Conservation (phyloP, 2,113 vertebrate species). For the Poeciliopsis turrubarensis region DNA sequence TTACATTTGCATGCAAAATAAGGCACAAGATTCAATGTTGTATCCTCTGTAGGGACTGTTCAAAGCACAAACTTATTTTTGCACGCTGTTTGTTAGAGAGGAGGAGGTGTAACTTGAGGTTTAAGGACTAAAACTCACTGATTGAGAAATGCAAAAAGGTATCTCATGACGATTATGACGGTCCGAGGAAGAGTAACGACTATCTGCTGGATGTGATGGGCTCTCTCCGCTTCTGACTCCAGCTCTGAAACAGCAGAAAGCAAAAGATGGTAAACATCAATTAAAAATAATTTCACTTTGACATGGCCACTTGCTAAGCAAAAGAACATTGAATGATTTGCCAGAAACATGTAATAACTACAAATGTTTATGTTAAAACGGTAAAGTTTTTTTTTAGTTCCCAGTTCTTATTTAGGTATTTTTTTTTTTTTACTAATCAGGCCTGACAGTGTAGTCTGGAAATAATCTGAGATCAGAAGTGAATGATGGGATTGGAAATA, state of each 20-base stretch:
- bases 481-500: not conserved
- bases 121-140: constrained; percentile 86
- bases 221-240: constrained; percentile 89
- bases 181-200: constrained; percentile 90
- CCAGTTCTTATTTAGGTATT: not conserved
- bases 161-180: constrained; percentile 98
- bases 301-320: constrained; percentile 16
- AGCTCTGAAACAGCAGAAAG: constrained; percentile 82
- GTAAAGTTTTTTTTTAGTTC: not conserved
- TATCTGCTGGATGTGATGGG: constrained; percentile 96
- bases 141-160: constrained; percentile 98
- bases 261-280: constrained; percentile 15
- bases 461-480: too few relatives aligned
- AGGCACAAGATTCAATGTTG: not conserved
- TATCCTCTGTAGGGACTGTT: not conserved
- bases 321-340: not conserved
- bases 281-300: constrained; percentile 31
- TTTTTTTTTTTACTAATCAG: not conserved
- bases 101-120: not conserved
- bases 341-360: not conserved
- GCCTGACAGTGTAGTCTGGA: too few relatives aligned
- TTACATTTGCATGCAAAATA: not conserved
- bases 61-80: not conserved
- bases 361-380: not conserved
- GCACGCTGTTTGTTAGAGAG: not conserved